Base-by-base conservation (phyloP, 2,113 vertebrate species). In the Seriola rivoliana region DNA sequence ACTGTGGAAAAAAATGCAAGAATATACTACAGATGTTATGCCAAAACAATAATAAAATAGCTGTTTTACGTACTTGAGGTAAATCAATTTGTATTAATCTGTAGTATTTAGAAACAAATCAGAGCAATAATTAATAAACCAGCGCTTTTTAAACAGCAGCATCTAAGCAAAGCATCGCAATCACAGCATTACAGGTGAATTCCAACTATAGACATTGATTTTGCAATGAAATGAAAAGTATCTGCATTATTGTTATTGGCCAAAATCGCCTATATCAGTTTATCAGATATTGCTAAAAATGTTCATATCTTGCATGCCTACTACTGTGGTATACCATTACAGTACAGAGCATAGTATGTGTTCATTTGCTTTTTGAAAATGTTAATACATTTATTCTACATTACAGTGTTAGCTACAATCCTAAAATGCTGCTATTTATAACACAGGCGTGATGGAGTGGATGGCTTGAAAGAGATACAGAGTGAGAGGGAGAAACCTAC, bases 401-500 rank as follows among this genome's bases (percentile, higher is more conserved):
- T n/a, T n/a, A n/a, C 1, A 23, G 5, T 21, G 50, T 52, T 52
- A 52, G 14, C 16, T 48, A 5, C 5, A 5, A 23, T 5, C 3
- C 54, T 55, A 10, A 55, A 55, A 23, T 17, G 25, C 12, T 23
- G 25, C 6, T 60, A 5, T 60, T 32, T 7, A 13, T 23, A 55
- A 13, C 10, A 25, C 2, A 25, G 11, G 54, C n/a, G 25, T 25
- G n/a, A 57, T 25, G 54, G 21, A 3, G n/a, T 25, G 10, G n/a
- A 55, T 25, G 75, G 29, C 63, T 36, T 57, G 5, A 65, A 34
- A 68, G 25, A 60, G 40, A 68, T 12, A 0, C 11, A 79, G 16
- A 19, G 3, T 29, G 59, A 11, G 46, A 76, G 12, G 40, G 23
- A 55, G 48, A 78, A 40, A 81, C 86, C 68, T 96, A 99, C 98